Evolutionary conservation across 2,113 vertebrate genomes (phyloP).

Genomic region (Varanus salvator): DNA sequence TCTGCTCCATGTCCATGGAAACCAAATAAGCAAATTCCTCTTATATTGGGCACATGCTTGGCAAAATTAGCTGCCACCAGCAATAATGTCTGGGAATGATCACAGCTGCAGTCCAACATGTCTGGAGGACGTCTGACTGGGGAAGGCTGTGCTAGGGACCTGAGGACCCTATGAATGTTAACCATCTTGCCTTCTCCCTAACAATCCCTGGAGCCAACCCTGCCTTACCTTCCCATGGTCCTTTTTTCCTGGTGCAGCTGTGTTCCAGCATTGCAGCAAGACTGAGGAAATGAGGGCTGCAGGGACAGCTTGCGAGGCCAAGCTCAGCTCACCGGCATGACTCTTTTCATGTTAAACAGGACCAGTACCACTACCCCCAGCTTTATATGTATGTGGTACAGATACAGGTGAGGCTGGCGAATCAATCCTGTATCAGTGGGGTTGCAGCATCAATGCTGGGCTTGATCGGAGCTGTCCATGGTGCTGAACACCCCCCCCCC

Average conservation of each 20-base stretch:
- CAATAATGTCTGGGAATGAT: not conserved
- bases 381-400: not conserved
- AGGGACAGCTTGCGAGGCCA: not conserved
- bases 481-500: too few relatives aligned
- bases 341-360: not conserved
- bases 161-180: too few relatives aligned
- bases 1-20: not conserved
- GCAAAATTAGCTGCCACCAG: not conserved
- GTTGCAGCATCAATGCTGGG: too few relatives aligned
- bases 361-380: not conserved
- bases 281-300: not conserved
- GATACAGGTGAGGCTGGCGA: too few relatives aligned
- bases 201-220: not conserved
- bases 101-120: too few relatives aligned
- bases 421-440: too few relatives aligned
- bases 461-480: too few relatives aligned
- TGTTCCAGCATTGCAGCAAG: not conserved
- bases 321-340: not conserved
- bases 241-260: not conserved
- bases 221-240: not conserved
- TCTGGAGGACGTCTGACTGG: too few relatives aligned
- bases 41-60: not conserved
- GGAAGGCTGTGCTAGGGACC: too few relatives aligned
- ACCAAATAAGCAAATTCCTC: not conserved
- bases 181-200: too few relatives aligned